Base-by-base conservation (phyloP, 1,140 invertebrate species). In the Magallana ariakensis region DNA sequence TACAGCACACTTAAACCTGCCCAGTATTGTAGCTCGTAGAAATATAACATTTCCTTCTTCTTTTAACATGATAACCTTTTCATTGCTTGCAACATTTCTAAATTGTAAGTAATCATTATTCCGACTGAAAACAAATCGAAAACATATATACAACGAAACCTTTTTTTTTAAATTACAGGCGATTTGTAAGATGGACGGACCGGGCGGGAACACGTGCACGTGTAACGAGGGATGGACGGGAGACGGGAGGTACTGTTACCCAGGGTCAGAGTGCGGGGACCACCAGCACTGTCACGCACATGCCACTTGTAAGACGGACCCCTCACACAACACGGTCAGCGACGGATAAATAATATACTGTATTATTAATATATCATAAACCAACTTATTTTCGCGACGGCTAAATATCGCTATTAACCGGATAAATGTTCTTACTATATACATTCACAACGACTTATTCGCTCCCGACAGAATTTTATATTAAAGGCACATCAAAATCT, bases 151-250 rank as follows among this genome's bases (percentile, higher is more conserved):
- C 5, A 46, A 46, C 33, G 5, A 46, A 46, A n/a, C n/a, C n/a
- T 46, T 46, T 2, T 5, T 4, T 46, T 46, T 46, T 4, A 46
- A 46, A 46, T 46, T 46, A 22, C 85, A 93, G 91, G 92, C 92
- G 0, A 88, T 85, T 2, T 93, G 92, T 88, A 87, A 84, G 7
- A 91, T 91, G 70, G 87, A 90, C 26, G 89, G 89, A 10, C 93
- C 93, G 11, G 92, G 90, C 3, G 58, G 83, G 13, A 85, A 88
- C 55, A 86, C 86, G 0, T 93, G 93, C 86, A 80, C 83, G 19
- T 93, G 93, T 86, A 85, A 91, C 16, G 15, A 86, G 6, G 93
- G 92, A 0, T 93, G 90, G 90, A 80, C 85, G 15, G 93, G 93
- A 0, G 90, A 92, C 87, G 93, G 93, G 1, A 91, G 87, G 6